A percentile compares a stretch with the other conserved stretches of the same genome.
phyloP scores from a whole-genome alignment of 2,113 vertebrate genomes.

The Acinonyx jubatus region DNA sequence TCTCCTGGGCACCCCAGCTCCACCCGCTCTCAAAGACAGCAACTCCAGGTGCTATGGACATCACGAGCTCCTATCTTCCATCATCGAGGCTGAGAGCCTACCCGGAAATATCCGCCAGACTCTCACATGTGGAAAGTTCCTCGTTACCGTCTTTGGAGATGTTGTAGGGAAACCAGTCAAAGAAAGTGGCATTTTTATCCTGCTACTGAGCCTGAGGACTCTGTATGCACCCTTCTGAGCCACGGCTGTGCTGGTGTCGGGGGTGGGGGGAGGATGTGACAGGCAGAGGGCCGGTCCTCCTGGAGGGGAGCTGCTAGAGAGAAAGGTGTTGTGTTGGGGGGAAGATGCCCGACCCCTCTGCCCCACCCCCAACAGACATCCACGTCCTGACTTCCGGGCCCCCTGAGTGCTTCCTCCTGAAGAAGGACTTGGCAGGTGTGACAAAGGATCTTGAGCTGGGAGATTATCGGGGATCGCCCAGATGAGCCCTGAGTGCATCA shows the following conservation, averaged over 20 bases:
- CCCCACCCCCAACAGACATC: rapidly evolving
- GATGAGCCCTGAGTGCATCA: too few species aligned
- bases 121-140: too few species aligned
- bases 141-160: background rate
- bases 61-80: too few species aligned
- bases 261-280: too few species aligned
- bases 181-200: background rate
- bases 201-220: background rate
- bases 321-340: too few species aligned
- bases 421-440: background rate
- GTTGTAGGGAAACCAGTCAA: background rate
- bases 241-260: rapidly evolving
- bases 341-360: too few species aligned
- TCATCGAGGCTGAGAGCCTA: rapidly evolving
- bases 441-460: background rate
- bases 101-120: rapidly evolving
- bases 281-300: background rate
- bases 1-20: rapidly evolving
- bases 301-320: background rate
- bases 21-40: too few species aligned
- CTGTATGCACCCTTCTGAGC: rapidly evolving
- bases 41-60: rapidly evolving
- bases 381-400: background rate
- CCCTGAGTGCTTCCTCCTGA: background rate
- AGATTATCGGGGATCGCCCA: background rate